A percentile compares a stretch with the other conserved stretches of the same genome.
These are phyloP conservation scores for Fulmarus glacialis DNA, from an alignment of 2,113 vertebrate species.

Conservation along the genomic window DNA sequence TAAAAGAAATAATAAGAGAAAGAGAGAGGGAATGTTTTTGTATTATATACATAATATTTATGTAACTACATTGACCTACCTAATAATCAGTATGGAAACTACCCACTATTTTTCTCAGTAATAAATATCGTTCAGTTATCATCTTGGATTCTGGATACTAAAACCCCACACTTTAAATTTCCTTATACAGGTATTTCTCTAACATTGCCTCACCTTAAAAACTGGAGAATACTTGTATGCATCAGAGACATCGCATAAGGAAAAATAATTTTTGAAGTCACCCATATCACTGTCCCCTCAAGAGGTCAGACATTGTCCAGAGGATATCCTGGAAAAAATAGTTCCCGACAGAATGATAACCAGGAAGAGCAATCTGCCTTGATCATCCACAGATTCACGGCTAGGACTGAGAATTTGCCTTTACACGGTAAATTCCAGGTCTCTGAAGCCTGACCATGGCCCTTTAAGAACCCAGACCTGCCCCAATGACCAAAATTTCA, in stretches of 20 bases:
- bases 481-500: not conserved
- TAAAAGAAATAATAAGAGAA: not conserved
- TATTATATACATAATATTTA: not conserved
- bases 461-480: not conserved
- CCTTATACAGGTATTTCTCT: not conserved
- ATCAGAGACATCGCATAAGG: not conserved
- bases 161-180: not conserved
- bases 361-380: fast-evolving
- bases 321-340: not conserved
- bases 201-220: not conserved
- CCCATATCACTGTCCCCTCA: not conserved
- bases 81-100: not conserved
- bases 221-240: not conserved
- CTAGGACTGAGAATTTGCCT: not conserved
- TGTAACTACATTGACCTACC: not conserved
- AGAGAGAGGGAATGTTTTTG: not conserved
- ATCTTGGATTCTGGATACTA: not conserved
- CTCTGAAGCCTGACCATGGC: not conserved
- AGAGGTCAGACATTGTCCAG: not conserved
- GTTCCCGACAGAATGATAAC: not conserved
- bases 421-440: not conserved
- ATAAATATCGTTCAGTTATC: not conserved
- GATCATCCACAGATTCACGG: not conserved
- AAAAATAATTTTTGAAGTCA: not conserved
- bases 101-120: not conserved